Evolutionary conservation across 2,113 vertebrate species (phyloP).

Genomic region (Cranoglanis bouderius): DNA sequence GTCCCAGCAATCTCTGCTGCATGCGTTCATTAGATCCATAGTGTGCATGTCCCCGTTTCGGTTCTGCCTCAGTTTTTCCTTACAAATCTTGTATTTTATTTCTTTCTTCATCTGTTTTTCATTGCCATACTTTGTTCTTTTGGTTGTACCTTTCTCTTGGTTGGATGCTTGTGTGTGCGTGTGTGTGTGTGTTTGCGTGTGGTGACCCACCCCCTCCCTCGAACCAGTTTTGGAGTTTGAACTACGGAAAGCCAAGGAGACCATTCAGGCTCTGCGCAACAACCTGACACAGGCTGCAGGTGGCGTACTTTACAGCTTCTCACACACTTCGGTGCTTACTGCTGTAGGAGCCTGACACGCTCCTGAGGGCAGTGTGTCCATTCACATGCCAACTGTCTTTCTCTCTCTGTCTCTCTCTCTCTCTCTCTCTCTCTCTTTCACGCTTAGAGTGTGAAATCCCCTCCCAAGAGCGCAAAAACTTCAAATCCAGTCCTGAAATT

Average conservation of each 20-base stretch:
- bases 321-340: constrained; percentile 70
- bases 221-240: constrained; percentile 99
- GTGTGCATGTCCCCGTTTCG: constrained; percentile 72
- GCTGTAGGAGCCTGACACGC: constrained; percentile 62
- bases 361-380: constrained; percentile 23
- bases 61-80: constrained; percentile 80
- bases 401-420: background rate
- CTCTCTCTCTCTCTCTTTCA: constrained; percentile 48
- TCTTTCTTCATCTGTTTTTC: constrained; percentile 82
- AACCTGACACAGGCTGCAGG: constrained; percentile 99
- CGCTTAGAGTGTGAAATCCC: constrained; percentile 89
- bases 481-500: constrained; percentile 98
- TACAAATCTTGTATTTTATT: constrained; percentile 86
- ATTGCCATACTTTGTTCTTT: constrained; percentile 95
- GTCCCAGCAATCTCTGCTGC: constrained; percentile 95
- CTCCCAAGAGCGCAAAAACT: constrained; percentile 98
- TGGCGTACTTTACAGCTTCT: constrained; percentile 95
- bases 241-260: constrained; percentile 99
- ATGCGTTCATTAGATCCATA: constrained; percentile 90
- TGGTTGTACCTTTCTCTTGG: constrained; percentile 78
- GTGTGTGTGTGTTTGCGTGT: constrained; percentile 92
- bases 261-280: constrained; percentile 99
- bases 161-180: constrained; percentile 97
- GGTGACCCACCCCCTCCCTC: constrained; percentile 88
- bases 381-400: constrained; percentile 44